Evolutionary conservation across 2,113 vertebrate species (phyloP).

Genomic region (Crotophaga sulcirostris): DNA sequence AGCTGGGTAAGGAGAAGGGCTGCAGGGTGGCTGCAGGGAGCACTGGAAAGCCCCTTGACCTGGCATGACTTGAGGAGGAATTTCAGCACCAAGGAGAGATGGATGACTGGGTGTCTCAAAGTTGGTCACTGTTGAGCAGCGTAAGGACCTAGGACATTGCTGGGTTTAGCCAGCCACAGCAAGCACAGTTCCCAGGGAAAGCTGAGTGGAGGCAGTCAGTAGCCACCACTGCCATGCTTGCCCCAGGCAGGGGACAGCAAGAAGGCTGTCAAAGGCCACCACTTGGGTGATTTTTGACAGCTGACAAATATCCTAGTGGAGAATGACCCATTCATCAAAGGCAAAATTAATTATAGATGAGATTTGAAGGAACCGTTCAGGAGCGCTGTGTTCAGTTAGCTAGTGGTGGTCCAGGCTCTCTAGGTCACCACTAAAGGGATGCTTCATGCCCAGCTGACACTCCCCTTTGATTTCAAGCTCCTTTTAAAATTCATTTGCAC

Average conservation of each 20-base stretch:
- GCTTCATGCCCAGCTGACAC: conserved; percentile 33
- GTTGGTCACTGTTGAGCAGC: neutral
- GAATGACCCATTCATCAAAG: conserved; percentile 37
- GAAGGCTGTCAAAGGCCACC: conserved; percentile 9
- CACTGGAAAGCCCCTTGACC: neutral
- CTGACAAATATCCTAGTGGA: conserved; percentile 39
- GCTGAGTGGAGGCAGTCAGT: neutral
- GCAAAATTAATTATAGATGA: conserved; percentile 55
- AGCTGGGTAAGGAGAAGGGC: neutral
- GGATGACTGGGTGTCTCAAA: neutral
- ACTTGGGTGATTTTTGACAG: conserved; percentile 19
- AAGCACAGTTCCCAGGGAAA: neutral
- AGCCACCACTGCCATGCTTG: neutral
- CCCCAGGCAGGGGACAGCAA: neutral
- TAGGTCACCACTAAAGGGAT: conserved; percentile 23
- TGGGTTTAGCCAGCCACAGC: neutral
- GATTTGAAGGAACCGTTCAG: neutral
- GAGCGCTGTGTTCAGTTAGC: neutral
- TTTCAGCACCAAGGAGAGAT: neutral
- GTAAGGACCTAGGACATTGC: neutral
- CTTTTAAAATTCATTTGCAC: conserved; percentile 48
- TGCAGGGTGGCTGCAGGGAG: neutral
- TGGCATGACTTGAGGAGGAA: neutral
- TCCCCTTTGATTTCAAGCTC: conserved; percentile 43
- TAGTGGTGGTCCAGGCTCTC: neutral